Conservation (phyloP, 2,113 vertebrate genomes). For the Pseudorectes ferrugineus region DNA sequence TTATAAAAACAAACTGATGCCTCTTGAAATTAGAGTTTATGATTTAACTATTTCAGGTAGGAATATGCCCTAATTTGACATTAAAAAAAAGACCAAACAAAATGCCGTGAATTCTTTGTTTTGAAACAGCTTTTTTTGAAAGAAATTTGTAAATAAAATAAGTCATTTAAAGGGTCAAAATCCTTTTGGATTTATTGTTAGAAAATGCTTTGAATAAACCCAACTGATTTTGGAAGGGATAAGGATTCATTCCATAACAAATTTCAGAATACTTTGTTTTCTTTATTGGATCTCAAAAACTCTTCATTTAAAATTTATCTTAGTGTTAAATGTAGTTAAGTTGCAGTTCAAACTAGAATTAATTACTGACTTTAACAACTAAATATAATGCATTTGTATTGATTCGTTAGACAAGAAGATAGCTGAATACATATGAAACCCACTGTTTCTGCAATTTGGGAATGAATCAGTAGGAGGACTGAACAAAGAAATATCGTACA, state of each 20-base stretch:
- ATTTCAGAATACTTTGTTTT: not conserved
- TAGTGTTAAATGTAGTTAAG: not conserved
- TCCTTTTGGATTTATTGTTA: not conserved
- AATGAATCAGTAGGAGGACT: not conserved
- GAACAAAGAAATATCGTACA: slow-evolving; percentile 27
- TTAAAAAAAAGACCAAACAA: not conserved
- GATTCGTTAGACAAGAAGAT: slow-evolving; percentile 20
- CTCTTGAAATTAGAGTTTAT: not conserved
- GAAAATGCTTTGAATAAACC: not conserved
- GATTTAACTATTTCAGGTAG: not conserved
- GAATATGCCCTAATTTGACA: not conserved
- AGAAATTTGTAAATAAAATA: not conserved
- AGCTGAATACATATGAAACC: not conserved
- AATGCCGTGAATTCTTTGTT: not conserved
- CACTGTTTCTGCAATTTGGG: not conserved
- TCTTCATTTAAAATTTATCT: not conserved
- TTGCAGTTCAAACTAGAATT: not conserved
- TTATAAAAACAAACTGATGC: not conserved
- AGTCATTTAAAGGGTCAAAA: not conserved
- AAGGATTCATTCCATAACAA: not conserved
- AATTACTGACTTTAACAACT: slow-evolving; percentile 9
- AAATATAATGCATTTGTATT: not conserved
- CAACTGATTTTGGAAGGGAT: not conserved
- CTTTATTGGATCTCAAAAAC: not conserved
- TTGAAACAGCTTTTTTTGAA: not conserved